phyloP scores from a whole-genome alignment of 2,113 vertebrate genomes.

The Sminthopsis crassicaudata region DNA sequence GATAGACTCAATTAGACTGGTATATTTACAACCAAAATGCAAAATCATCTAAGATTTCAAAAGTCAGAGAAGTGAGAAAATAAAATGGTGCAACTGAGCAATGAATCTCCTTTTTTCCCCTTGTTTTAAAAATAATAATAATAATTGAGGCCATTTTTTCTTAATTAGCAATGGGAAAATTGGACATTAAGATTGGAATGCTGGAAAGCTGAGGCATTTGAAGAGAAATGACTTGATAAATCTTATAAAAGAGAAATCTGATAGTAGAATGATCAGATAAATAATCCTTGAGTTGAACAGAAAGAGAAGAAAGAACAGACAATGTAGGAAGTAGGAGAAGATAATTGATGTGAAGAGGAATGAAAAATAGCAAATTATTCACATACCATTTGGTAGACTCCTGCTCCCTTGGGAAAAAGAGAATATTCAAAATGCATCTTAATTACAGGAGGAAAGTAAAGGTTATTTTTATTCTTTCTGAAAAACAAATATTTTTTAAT shows the following conservation, averaged over 20 bases:
- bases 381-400: not conserved
- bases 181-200: not conserved
- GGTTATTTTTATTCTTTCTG: not conserved
- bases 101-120: not conserved
- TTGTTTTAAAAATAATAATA: not conserved
- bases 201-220: not conserved
- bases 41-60: not conserved
- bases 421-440: conserved; percentile 1
- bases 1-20: not conserved
- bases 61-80: not conserved
- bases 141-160: not conserved
- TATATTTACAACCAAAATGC: not conserved
- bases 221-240: not conserved
- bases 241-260: not conserved
- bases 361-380: no score
- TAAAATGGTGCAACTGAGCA: not conserved
- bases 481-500: not conserved
- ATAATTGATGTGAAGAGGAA: no score
- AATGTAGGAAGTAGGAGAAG: no score
- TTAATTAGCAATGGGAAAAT: not conserved
- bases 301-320: not conserved
- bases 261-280: not conserved
- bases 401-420: not conserved
- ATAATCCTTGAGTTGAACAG: not conserved
- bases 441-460: not conserved